Evolutionary conservation across 30 jellyfish, hydroid and myxozoan genomes (phyloP).

Genomic region (Catostylus mosaicus): DNA sequence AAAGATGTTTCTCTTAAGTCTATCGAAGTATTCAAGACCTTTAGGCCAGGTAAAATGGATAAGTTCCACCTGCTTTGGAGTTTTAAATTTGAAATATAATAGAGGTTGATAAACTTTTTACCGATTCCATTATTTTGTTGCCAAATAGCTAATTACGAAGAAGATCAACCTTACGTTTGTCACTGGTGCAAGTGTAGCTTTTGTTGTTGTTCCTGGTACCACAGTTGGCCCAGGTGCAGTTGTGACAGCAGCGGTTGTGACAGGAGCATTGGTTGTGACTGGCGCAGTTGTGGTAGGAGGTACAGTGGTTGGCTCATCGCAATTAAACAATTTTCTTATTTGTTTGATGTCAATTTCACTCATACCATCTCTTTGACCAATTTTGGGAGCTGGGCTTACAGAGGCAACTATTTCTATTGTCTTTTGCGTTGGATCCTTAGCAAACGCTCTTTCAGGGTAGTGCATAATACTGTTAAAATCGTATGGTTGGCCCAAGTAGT

Average conservation of each 20-base stretch:
- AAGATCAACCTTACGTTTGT: conserved; percentile 24
- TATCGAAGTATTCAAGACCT: no score
- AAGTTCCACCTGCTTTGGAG: no score
- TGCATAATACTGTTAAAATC: conserved; percentile 79
- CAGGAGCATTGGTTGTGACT: conserved; percentile 8
- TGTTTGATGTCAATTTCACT: conserved; percentile 69
- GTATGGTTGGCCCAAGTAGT: conserved; percentile 57
- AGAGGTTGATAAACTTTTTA: no score
- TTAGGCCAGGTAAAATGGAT: no score
- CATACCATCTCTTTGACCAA: conserved; percentile 79
- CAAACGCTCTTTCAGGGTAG: conserved; percentile 67
- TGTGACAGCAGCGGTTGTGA: conserved; percentile 7
- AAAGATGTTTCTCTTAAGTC: no score
- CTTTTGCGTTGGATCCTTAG: conserved; percentile 21
- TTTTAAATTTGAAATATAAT: no score
- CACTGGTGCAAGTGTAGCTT: conserved; percentile 15
- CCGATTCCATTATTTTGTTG: no score
- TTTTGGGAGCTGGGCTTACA: not conserved
- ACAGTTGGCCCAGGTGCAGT: conserved; percentile 7
- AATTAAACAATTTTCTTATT: conserved; percentile 45
- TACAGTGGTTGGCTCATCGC: conserved; percentile 32
- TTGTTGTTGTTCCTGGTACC: conserved; percentile 17
- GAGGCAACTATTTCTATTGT: conserved; percentile 17
- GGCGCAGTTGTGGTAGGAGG: conserved; percentile 15
- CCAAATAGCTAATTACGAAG: no score